phyloP scores from a whole-genome alignment of 2,888 invertebrate species.

The Hesperia comma region DNA sequence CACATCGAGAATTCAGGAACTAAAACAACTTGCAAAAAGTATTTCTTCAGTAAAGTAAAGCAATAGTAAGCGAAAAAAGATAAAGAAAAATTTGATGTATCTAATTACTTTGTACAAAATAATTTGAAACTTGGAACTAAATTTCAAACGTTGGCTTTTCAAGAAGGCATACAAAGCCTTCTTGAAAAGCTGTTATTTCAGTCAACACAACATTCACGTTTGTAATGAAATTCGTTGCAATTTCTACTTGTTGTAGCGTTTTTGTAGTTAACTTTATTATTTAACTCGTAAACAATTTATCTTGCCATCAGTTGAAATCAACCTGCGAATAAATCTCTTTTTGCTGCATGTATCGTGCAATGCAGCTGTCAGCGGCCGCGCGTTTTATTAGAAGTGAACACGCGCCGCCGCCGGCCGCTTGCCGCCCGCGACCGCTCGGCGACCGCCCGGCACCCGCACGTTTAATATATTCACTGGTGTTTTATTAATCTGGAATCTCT shows the following conservation, averaged over 20 bases:
- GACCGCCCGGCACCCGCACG: background rate
- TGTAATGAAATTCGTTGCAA: background rate
- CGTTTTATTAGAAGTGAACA: constrained; percentile 3
- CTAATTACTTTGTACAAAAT: too few relatives aligned
- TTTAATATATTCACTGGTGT: background rate
- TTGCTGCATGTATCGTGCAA: constrained; percentile 9
- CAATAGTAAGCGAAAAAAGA: too few relatives aligned
- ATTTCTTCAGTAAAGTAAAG: too few relatives aligned
- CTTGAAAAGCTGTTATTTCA: background rate
- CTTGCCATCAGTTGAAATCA: constrained; percentile 5
- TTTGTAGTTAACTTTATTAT: background rate
- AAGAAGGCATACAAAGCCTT: too few relatives aligned
- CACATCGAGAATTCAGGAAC: too few relatives aligned
- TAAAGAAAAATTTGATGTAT: too few relatives aligned
- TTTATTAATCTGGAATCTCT: background rate
- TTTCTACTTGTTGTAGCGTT: background rate
- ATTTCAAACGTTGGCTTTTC: too few relatives aligned
- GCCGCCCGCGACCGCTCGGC: too few relatives aligned
- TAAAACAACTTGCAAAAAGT: too few relatives aligned
- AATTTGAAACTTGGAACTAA: too few relatives aligned
- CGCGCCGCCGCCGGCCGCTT: too few relatives aligned
- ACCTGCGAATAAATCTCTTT: constrained; percentile 6
- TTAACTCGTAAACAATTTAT: constrained; percentile 10
- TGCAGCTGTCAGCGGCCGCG: constrained; percentile 13
- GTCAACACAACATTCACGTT: background rate